Base-by-base conservation (phyloP, 2,797 vertebrate genomes). In the Argyrosomus regius region DNA sequence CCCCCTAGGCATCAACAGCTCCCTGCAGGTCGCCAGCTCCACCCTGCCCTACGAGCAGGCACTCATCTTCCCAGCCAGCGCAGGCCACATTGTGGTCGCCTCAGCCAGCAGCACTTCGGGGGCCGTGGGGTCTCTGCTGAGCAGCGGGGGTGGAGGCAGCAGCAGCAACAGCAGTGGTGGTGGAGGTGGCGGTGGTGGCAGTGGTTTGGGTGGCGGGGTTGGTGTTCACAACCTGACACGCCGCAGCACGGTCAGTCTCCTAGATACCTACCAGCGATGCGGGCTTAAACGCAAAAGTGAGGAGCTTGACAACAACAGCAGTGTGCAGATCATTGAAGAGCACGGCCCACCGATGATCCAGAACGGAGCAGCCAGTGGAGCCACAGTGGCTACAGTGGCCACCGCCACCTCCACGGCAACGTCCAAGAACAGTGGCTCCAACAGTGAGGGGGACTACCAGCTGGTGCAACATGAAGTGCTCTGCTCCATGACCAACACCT, bases 221-320 rank as follows among this genome's bases (percentile, higher is more conserved):
- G 93, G 93, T 6, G 95, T 97, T 66, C 98, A 97, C 88, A 99
- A 99, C 96, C 96, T 99, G 93, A 99, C 97, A 74, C 97, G 98
- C 82, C 98, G 98, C 92, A 99, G 97, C 96, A 99, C 98, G 72
- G 98, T 99, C 94, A 98, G 96, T 93, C 97, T 99, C 92, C 96
- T 99, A 78, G 98, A 99, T 87, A 99, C 98, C 84, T 99, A 99
- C 97, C 98, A 99, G 96, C 97, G 98, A 98, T 99, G 98, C 76
- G 97, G 98, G 93, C 97, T 99, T 96, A 99, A 99, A 89, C 97
- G 98, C 77, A 99, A 99, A 94, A 99, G 98, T 6, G 98, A 99
- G 92, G 98, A 99, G 95, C 96, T 99, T 0, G 98, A 99, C 94
- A 97, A 96, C 95, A 98, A 97, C 78, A 97, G 97, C 94, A 98